Conservation (phyloP, 2,113 vertebrate species). For the Nothoprocta pentlandii region DNA sequence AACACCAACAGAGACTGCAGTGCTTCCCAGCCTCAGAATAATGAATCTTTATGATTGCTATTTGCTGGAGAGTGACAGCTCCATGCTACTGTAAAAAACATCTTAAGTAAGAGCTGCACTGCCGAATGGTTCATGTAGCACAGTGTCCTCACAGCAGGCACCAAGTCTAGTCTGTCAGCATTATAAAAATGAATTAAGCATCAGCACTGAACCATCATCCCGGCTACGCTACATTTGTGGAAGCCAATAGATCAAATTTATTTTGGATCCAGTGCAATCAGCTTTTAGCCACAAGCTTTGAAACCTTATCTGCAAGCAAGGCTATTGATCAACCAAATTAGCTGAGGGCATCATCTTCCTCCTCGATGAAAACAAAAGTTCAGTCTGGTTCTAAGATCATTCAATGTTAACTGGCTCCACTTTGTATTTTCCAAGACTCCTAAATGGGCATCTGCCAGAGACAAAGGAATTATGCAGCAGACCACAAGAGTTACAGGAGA, state of each 20-base stretch:
- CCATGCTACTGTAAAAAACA: background rate
- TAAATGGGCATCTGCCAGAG: background rate
- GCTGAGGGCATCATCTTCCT: conserved; percentile 63
- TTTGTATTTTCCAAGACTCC: conserved; percentile 53
- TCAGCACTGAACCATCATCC: conserved; percentile 57
- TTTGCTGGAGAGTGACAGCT: conserved; percentile 21
- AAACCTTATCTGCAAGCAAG: conserved; percentile 56
- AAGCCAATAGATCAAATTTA: conserved; percentile 71
- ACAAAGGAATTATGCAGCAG: conserved; percentile 43
- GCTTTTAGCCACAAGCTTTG: conserved; percentile 66
- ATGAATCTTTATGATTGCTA: background rate
- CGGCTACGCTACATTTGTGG: conserved; percentile 37
- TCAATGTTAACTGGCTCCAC: conserved; percentile 53
- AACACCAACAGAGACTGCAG: background rate
- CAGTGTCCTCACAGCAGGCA: conserved; percentile 47
- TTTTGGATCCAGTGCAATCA: conserved; percentile 61
- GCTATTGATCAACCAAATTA: conserved; percentile 69
- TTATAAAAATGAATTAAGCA: conserved; percentile 57
- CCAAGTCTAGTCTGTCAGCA: conserved; percentile 42
- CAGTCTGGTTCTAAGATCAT: conserved; percentile 61
- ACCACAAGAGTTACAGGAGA: background rate
- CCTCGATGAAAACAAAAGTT: conserved; percentile 34
- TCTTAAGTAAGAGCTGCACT: background rate
- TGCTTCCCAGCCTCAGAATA: background rate
- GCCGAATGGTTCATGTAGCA: background rate